phyloP scores from a whole-genome alignment of 2,888 invertebrate species.

The Heteromyza rotundicornis region DNA sequence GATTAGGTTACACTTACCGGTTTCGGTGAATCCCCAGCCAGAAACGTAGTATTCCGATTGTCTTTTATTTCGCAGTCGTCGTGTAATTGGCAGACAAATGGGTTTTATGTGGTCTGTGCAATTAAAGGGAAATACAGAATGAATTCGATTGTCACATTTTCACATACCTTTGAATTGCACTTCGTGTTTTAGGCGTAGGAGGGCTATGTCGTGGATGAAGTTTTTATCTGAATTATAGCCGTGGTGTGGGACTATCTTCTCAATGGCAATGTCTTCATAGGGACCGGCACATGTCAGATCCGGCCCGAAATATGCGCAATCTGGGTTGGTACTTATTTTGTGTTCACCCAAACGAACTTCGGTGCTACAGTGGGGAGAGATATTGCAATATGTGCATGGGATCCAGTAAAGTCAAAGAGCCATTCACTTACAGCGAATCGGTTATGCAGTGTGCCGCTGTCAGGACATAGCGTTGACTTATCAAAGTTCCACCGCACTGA shows the following conservation, averaged over 20 bases:
- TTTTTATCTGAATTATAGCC: slow-evolving; percentile 33
- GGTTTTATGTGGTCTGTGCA: slow-evolving; percentile 45
- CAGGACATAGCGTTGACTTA: slow-evolving; percentile 45
- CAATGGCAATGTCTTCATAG: slow-evolving; percentile 43
- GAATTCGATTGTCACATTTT: slow-evolving; percentile 5
- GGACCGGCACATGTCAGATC: slow-evolving; percentile 44
- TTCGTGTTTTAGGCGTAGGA: slow-evolving; percentile 41
- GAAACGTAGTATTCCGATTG: slow-evolving; percentile 39
- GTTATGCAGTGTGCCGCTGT: slow-evolving; percentile 49
- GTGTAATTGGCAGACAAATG: slow-evolving; percentile 51
- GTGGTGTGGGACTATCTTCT: slow-evolving; percentile 38
- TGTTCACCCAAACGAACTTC: slow-evolving; percentile 50
- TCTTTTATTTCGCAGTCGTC: slow-evolving; percentile 12
- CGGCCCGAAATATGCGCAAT: slow-evolving; percentile 42
- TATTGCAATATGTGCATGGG: background rate
- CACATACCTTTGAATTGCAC: slow-evolving; percentile 42
- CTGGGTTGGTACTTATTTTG: slow-evolving; percentile 41
- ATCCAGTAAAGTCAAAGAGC: background rate
- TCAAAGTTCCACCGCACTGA: slow-evolving; percentile 47
- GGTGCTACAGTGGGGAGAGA: slow-evolving; percentile 28
- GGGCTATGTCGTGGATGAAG: slow-evolving; percentile 45
- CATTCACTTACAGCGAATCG: slow-evolving; percentile 39
- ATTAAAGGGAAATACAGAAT: slow-evolving; percentile 7
- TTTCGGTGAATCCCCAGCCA: slow-evolving; percentile 55
- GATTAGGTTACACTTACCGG: slow-evolving; percentile 17